Percentiles rank a stretch among this genome's conserved stretches.
Conservation (phyloP, 2,797 vertebrate genomes). For the Rhinogobio ventralis region DNA sequence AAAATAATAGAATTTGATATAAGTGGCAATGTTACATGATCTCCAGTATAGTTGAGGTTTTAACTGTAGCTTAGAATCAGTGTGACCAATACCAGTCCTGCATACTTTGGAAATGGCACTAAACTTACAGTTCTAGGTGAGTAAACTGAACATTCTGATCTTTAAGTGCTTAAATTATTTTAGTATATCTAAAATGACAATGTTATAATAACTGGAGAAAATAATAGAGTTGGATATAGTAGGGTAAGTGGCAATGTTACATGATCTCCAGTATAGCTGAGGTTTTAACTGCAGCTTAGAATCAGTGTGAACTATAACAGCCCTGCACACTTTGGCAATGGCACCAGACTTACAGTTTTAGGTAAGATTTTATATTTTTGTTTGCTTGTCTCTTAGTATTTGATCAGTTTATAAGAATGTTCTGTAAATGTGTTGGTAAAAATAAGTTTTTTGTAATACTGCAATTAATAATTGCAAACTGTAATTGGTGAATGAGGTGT, state of each 20-base stretch:
- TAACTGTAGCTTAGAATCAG: slow-evolving; percentile 50
- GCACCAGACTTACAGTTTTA: slow-evolving; percentile 75
- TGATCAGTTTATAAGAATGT: neutral
- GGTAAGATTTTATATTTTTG: slow-evolving; percentile 27
- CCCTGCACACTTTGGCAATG: slow-evolving; percentile 73
- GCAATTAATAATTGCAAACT: neutral
- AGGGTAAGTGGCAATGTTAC: neutral
- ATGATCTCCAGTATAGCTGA: slow-evolving; percentile 10
- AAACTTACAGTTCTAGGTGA: slow-evolving; percentile 73
- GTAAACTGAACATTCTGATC: slow-evolving; percentile 9
- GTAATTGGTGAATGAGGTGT: neutral
- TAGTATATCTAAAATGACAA: neutral
- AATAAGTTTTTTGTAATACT: neutral
- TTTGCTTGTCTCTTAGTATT: neutral
- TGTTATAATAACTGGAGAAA: neutral
- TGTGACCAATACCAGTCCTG: slow-evolving; percentile 59
- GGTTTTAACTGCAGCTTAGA: slow-evolving; percentile 58
- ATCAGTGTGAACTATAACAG: slow-evolving; percentile 60
- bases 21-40: neutral
- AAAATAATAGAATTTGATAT: neutral
- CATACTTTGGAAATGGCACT: slow-evolving; percentile 69
- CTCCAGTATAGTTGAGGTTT: slow-evolving; percentile 56
- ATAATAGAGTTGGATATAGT: neutral
- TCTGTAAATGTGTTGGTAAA: neutral
- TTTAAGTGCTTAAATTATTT: neutral